These are phyloP conservation scores for Morone chrysops DNA, from an alignment of 2,113 vertebrate species.

Conservation along the genomic window DNA sequence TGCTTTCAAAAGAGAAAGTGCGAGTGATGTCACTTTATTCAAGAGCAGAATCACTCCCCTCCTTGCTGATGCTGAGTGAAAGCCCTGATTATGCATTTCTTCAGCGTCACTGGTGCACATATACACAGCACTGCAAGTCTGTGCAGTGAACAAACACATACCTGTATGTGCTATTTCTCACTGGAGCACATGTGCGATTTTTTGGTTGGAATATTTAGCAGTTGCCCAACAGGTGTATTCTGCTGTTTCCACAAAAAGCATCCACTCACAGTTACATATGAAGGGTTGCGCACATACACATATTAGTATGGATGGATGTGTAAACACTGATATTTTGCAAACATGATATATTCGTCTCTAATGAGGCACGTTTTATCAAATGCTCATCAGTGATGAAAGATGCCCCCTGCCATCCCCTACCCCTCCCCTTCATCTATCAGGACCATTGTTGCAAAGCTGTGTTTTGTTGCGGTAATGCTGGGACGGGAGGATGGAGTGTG, in stretches of 20 bases:
- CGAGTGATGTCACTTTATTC: conserved; percentile 18
- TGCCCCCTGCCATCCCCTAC: background rate
- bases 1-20: conserved; percentile 20
- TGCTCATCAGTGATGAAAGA: conserved; percentile 42
- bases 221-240: conserved; percentile 21
- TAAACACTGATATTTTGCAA: conserved; percentile 47
- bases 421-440: conserved; percentile 1
- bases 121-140: background rate
- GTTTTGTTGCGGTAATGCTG: conserved; percentile 46
- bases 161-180: conserved; percentile 8
- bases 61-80: conserved; percentile 27
- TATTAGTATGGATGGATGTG: conserved; percentile 28
- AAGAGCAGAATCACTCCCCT: conserved; percentile 9
- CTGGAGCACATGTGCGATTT: conserved; percentile 26
- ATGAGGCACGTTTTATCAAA: conserved; percentile 61
- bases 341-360: conserved; percentile 42
- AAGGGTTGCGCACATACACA: background rate
- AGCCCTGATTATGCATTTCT: conserved; percentile 47
- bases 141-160: conserved; percentile 17
- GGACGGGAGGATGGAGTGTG: conserved; percentile 27
- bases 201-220: conserved; percentile 12
- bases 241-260: conserved; percentile 21
- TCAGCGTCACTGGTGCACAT: conserved; percentile 7
- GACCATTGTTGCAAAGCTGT: conserved; percentile 31
- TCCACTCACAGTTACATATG: background rate